Evolutionary conservation across 2,888 invertebrate species (phyloP).

Genomic region (Dryocosmus kuriphilus): DNA sequence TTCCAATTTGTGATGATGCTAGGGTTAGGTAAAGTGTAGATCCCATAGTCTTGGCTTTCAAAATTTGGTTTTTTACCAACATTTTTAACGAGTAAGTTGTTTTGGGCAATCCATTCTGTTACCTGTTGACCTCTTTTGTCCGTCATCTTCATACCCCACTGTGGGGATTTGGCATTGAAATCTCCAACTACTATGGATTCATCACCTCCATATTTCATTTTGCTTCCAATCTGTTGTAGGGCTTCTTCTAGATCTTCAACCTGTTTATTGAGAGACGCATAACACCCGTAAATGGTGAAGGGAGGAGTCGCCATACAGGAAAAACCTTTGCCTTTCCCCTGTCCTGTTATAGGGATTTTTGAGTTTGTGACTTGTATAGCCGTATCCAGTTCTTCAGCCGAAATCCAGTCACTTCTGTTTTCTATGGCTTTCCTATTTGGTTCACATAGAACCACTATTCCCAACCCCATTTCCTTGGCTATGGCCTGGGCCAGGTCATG

Average conservation of each 20-base stretch:
- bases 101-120: slow-evolving; percentile 50
- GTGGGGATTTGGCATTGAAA: slow-evolving; percentile 54
- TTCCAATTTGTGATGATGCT: too few relatives aligned
- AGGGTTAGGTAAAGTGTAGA: too few relatives aligned
- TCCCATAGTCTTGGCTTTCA: too few relatives aligned
- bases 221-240: slow-evolving; percentile 25
- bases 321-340: slow-evolving; percentile 45
- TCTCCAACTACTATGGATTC: slow-evolving; percentile 48
- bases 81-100: slow-evolving; percentile 44
- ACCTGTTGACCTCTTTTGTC: slow-evolving; percentile 48
- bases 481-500: too few relatives aligned
- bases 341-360: not conserved
- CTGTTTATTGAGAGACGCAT: slow-evolving; percentile 24
- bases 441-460: slow-evolving; percentile 41
- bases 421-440: slow-evolving; percentile 38
- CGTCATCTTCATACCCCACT: slow-evolving; percentile 50
- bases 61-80: slow-evolving; percentile 48
- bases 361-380: slow-evolving; percentile 35
- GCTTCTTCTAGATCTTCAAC: slow-evolving; percentile 46
- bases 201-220: not conserved
- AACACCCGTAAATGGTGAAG: slow-evolving; percentile 46
- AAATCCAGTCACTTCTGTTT: slow-evolving; percentile 47
- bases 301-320: slow-evolving; percentile 33
- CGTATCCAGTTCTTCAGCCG: slow-evolving; percentile 23
- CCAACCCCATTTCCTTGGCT: slow-evolving; percentile 16